Evolutionary conservation across 2,888 invertebrate species (phyloP).

Genomic region (Nemotelus pantherinus): DNA sequence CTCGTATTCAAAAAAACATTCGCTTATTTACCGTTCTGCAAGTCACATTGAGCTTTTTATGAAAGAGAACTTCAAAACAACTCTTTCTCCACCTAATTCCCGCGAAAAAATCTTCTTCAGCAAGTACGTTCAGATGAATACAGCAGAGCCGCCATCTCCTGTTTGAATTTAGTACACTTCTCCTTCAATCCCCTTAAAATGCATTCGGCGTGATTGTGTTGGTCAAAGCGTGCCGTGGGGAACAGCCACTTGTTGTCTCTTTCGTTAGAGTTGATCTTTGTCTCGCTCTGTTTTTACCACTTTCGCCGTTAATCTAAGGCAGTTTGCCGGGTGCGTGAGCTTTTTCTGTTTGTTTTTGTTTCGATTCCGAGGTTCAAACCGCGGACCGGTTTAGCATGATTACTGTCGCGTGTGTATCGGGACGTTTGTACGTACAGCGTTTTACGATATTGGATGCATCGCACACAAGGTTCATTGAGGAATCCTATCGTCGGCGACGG

Average conservation of each 20-base stretch:
- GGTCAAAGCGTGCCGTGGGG: background rate
- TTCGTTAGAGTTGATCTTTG: background rate
- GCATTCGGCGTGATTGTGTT: background rate
- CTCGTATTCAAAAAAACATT: background rate
- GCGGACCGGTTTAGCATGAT: conserved; percentile 38
- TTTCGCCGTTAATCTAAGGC: conserved; percentile 44
- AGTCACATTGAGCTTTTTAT: no score
- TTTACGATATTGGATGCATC: conserved; percentile 28
- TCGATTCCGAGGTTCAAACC: conserved; percentile 33
- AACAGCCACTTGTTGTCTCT: conserved; percentile 39
- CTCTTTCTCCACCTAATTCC: no score
- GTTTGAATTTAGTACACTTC: conserved; percentile 20
- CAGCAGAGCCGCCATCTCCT: background rate
- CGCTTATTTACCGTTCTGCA: no score
- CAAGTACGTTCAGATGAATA: background rate
- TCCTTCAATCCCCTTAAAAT: background rate
- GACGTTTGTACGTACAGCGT: conserved; percentile 24
- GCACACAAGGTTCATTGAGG: conserved; percentile 30
- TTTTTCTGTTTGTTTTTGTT: conserved; percentile 41
- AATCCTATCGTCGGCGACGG: background rate
- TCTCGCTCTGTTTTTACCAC: conserved; percentile 40
- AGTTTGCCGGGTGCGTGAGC: conserved; percentile 39
- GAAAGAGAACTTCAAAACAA: no score
- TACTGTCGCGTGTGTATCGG: conserved; percentile 15
- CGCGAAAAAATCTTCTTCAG: no score